A percentile compares a stretch with the other conserved stretches of the same genome.
These are phyloP conservation scores for Caenorhabditis sp. DNA, from an alignment of 2,888 invertebrate species.

Conservation along the genomic window DNA sequence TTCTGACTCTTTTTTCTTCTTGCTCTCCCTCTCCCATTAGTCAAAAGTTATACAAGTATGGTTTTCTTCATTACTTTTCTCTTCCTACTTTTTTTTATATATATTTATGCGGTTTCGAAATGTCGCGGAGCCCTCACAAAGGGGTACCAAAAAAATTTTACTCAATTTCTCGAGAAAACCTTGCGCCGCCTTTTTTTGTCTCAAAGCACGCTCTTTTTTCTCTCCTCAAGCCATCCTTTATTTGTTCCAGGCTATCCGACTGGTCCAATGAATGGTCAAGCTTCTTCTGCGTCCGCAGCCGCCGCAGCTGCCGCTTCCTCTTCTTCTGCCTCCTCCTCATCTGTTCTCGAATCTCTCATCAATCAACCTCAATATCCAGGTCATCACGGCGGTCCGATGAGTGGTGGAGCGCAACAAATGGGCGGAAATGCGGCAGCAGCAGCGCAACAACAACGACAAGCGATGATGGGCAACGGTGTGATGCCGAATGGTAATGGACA, in stretches of 20 bases:
- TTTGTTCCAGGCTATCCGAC: slow-evolving; percentile 15
- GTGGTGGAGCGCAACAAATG: slow-evolving; percentile 8
- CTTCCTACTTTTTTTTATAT: no score
- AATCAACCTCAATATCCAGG: slow-evolving; percentile 47
- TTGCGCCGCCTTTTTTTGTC: no score
- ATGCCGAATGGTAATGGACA: neutral
- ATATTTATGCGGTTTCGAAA: no score
- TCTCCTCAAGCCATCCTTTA: no score
- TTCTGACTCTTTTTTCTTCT: no score
- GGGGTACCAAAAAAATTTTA: no score
- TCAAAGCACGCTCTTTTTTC: neutral
- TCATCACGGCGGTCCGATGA: slow-evolving; percentile 19
- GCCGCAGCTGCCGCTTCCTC: neutral
- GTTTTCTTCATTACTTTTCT: no score
- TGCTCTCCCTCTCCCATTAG: no score
- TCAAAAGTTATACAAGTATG: no score
- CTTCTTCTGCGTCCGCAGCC: neutral
- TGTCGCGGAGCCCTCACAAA: no score
- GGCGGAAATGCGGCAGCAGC: slow-evolving; percentile 14
- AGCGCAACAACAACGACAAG: slow-evolving; percentile 6
- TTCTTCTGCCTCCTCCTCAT: slow-evolving; percentile 11
- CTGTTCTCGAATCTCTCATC: slow-evolving; percentile 54
- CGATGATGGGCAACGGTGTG: neutral
- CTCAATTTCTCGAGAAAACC: no score
- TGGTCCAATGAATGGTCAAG: slow-evolving; percentile 32